Evolutionary conservation across 2,113 vertebrate species (phyloP).

Genomic region (Cichladusa arquata): DNA sequence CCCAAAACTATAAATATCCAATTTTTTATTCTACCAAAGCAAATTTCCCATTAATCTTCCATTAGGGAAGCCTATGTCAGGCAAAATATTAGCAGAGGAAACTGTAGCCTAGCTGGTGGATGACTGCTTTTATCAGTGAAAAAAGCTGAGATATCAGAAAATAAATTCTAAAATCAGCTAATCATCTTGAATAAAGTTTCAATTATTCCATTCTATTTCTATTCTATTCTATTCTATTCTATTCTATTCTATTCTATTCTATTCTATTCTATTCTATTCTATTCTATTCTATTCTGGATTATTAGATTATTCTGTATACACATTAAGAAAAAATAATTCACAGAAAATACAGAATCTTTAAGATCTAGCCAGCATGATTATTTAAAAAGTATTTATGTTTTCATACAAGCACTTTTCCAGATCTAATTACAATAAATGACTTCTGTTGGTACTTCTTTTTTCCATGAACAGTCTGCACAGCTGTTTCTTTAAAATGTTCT

Average conservation of each 20-base stretch:
- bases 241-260: no score
- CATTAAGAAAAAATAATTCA: not conserved
- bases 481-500: not conserved
- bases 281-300: not conserved
- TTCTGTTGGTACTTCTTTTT: not conserved
- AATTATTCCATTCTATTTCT: not conserved
- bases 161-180: not conserved
- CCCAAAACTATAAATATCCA: not conserved
- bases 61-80: not conserved
- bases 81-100: conserved; percentile 4
- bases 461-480: not conserved
- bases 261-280: no score
- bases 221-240: no score
- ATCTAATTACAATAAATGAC: conserved; percentile 26
- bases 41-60: not conserved
- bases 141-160: not conserved
- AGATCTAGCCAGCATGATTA: not conserved
- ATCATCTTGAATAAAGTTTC: not conserved
- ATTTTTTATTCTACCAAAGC: not conserved
- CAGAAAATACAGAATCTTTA: conserved; percentile 1
- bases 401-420: not conserved
- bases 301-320: conserved; percentile 33
- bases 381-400: conserved; percentile 26
- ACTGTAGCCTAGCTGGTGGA: not conserved
- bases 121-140: not conserved